Evolutionary conservation across 2,888 invertebrate genomes (phyloP).

Genomic region (Chrysopilus asiliformis): DNA sequence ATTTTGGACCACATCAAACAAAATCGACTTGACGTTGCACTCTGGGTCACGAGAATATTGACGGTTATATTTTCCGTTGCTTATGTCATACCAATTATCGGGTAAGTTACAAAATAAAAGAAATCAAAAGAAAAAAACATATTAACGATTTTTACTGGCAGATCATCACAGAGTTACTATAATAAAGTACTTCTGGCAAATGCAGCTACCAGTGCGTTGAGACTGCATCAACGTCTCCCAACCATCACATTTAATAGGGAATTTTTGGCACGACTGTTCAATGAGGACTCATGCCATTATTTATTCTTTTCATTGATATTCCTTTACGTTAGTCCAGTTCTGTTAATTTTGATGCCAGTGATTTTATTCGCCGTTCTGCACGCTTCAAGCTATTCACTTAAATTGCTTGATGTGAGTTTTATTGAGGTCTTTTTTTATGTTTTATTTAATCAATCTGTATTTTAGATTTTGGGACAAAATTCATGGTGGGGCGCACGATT

Average conservation of each 20-base stretch:
- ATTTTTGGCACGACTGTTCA: constrained; percentile 64
- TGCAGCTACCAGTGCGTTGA: constrained; percentile 87
- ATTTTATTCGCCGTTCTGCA: constrained; percentile 86
- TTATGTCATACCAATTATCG: constrained; percentile 78
- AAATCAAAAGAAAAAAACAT: too few species aligned
- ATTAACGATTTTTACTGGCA: constrained; percentile 31
- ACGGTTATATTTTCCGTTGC: constrained; percentile 71
- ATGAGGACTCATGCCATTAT: constrained; percentile 94
- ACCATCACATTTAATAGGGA: constrained; percentile 67
- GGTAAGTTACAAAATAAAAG: constrained; percentile 45
- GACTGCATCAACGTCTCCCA: constrained; percentile 89
- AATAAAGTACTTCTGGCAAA: constrained; percentile 84
- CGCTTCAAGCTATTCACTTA: constrained; percentile 80
- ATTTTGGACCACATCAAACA: constrained; percentile 59
- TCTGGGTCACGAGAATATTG: constrained; percentile 76
- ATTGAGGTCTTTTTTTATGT: not conserved
- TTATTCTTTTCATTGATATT: constrained; percentile 91
- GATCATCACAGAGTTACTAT: constrained; percentile 66
- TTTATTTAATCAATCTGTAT: constrained; percentile 12
- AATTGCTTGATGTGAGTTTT: constrained; percentile 77
- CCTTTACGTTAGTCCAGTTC: constrained; percentile 75
- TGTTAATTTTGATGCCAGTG: constrained; percentile 80
- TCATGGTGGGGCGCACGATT: constrained; percentile 80
- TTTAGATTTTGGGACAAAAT: constrained; percentile 80
- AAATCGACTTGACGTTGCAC: constrained; percentile 74